Conservation (phyloP, 2,888 invertebrate species). For the Silvanus unidentatus region DNA sequence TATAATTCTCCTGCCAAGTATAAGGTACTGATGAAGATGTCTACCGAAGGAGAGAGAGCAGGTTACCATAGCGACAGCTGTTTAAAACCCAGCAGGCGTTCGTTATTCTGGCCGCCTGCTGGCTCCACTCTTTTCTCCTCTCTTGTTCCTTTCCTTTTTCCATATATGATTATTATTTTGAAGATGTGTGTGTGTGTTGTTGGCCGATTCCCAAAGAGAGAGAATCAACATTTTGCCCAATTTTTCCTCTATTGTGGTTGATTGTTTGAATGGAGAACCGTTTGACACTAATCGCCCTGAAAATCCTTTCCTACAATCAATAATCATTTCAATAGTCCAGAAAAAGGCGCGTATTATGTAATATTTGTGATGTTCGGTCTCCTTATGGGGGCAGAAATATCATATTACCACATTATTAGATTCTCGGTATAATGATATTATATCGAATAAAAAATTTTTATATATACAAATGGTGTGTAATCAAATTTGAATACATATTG, state of each 20-base stretch:
- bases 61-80: slow-evolving; percentile 43
- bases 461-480: too few relatives aligned
- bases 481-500: too few relatives aligned
- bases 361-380: too few relatives aligned
- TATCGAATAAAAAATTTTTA: too few relatives aligned
- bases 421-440: too few relatives aligned
- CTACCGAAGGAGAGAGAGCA: slow-evolving; percentile 31
- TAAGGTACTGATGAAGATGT: slow-evolving; percentile 42
- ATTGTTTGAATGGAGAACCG: neutral
- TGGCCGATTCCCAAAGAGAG: neutral
- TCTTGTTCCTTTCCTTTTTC: neutral
- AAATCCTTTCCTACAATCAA: too few relatives aligned
- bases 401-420: too few relatives aligned
- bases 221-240: neutral
- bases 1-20: slow-evolving; percentile 38
- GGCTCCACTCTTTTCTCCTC: slow-evolving; percentile 21
- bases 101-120: slow-evolving; percentile 39
- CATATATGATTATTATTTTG: neutral
- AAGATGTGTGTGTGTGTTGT: neutral
- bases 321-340: too few relatives aligned
- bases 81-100: slow-evolving; percentile 32
- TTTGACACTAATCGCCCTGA: too few relatives aligned
- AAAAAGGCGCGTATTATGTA: too few relatives aligned
- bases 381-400: too few relatives aligned
- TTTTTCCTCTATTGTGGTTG: neutral